A percentile compares a stretch with the other conserved stretches of the same genome.
phyloP scores from a whole-genome alignment of 2,113 vertebrate genomes.

The Sinocyclocheilus maitianheensis region DNA sequence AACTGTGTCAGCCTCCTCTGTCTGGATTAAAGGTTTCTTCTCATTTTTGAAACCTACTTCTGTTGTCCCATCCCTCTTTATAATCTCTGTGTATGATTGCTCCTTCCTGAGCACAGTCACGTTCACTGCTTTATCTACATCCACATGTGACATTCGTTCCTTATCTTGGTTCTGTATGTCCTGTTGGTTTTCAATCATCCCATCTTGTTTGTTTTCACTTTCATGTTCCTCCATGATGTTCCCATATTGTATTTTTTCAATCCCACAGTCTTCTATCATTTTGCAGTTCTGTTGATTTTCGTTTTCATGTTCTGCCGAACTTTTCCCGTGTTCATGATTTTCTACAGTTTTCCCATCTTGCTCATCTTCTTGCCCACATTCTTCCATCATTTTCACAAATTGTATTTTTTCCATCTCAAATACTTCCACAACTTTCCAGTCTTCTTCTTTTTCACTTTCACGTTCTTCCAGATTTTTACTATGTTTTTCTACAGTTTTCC shows the following conservation, averaged over 20 bases:
- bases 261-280: not conserved
- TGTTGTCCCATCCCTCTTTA: not conserved
- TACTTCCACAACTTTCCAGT: not conserved
- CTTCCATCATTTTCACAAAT: not conserved
- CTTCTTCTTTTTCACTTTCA: not conserved
- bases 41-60: not conserved
- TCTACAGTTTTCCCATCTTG: not conserved
- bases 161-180: not conserved
- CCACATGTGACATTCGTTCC: no score
- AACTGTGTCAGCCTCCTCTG: not conserved
- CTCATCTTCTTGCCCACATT: not conserved
- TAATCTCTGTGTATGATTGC: not conserved
- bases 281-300: not conserved
- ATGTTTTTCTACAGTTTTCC: no score
- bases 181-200: not conserved
- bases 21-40: not conserved
- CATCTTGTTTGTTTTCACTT: not conserved
- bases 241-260: not conserved
- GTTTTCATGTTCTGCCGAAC: not conserved
- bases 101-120: not conserved
- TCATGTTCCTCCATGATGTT: not conserved
- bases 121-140: not conserved
- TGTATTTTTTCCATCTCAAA: not conserved
- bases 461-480: not conserved
- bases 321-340: not conserved